Base-by-base conservation (phyloP, 2,113 vertebrate genomes). In the Bubo scandiacus region DNA sequence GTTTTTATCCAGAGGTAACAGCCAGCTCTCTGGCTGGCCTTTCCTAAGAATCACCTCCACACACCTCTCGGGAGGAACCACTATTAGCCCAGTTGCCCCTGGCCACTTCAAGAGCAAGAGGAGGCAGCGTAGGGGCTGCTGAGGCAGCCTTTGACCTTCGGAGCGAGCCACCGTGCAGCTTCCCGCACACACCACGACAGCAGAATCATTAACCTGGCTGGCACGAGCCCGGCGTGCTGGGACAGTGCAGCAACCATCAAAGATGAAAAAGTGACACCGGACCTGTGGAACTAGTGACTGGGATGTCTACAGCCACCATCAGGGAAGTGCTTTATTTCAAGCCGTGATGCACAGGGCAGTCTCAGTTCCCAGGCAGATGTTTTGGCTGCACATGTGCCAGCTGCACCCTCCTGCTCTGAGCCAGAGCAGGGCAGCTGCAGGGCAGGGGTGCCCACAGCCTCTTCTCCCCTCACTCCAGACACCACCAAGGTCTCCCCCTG, bases 281-380 rank as follows among this genome's bases (percentile, higher is more conserved):
- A 38, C 47, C 36, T 36, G 21, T 1, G 34, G 52, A 84, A 27
- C 5, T 1, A 12, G 29, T 0, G 45, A 23, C 32, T 22, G 70
- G 49, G 75, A 9, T n/a, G 61, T 1, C 74, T 8, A 12, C 30
- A 43, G 67, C 8, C 36, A 43, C 42, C 38, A 43, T 2, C 52
- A 62, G 66, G 79, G 32, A 49, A 55, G n/a, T 2, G 51, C 51
- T 88, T 82, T 17, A 2, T 27, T 57, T 9, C 42, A 10, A 57
- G n/a, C 32, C 1, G 3, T 5, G 26, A 47, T 0, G 18, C 25
- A 34, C 21, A 9, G 55, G 21, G 61, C 0, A 10, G 58, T 21
- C 32, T 27, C 71, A 67, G 30, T 1, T 17, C 47, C 34, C 43
- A 27, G 63, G 52, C 26, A 86, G 42, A 19, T 59, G 70, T 34